Conservation (phyloP, 2,113 vertebrate species). For the Rissa tridactyla region DNA sequence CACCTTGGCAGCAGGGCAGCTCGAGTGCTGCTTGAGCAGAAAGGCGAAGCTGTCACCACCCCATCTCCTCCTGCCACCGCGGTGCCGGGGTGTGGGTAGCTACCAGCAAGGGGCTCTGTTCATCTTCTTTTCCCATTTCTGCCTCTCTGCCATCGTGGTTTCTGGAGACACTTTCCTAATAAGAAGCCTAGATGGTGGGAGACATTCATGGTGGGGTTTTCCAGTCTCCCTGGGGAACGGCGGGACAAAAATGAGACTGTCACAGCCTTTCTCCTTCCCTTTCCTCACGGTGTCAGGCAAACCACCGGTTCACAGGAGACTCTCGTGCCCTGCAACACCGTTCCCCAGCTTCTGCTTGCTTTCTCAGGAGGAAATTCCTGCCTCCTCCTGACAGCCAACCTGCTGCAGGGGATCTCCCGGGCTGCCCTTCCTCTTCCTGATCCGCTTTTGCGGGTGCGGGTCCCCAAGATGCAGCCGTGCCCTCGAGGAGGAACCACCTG, state of each 20-base stretch:
- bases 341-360: neutral
- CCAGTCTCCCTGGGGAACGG: neutral
- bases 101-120: neutral
- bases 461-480: neutral
- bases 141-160: neutral
- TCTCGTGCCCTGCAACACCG: neutral
- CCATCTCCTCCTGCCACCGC: neutral
- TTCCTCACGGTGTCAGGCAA: neutral
- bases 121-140: neutral
- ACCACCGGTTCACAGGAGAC: neutral
- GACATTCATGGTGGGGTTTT: neutral
- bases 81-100: neutral
- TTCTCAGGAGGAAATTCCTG: neutral
- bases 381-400: neutral
- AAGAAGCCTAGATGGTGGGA: neutral
- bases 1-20: neutral
- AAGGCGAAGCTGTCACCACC: neutral
- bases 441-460: neutral
- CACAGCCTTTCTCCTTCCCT: neutral
- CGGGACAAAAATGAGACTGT: neutral
- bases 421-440: neutral
- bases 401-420: neutral
- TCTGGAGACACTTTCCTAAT: neutral
- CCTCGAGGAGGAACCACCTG: neutral
- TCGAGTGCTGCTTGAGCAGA: neutral